phyloP scores from a whole-genome alignment of 2,113 vertebrate species.

The Beaufortia kweichowensis region DNA sequence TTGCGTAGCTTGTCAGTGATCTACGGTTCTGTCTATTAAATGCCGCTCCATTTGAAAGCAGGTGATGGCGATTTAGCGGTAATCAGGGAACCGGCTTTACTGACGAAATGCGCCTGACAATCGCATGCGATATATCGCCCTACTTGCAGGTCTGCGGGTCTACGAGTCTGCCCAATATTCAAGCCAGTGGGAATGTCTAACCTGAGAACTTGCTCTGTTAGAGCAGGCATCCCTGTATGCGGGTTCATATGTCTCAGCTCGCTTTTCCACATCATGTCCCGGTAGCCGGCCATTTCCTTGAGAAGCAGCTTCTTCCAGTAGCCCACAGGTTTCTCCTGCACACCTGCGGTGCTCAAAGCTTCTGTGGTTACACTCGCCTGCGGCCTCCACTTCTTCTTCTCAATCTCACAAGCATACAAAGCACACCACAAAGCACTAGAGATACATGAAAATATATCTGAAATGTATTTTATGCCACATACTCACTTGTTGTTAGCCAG shows the following conservation, averaged over 20 bases:
- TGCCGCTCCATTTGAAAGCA: too few species aligned
- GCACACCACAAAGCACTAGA: slow-evolving; percentile 81
- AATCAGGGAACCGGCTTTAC: too few species aligned
- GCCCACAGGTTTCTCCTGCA: slow-evolving; percentile 64
- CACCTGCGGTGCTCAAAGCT: slow-evolving; percentile 46
- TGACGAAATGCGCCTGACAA: too few species aligned
- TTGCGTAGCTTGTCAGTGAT: too few species aligned
- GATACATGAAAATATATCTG: background rate
- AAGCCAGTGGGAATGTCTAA: slow-evolving; percentile 34
- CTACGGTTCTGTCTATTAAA: too few species aligned
- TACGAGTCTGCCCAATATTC: background rate
- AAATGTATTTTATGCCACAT: background rate
- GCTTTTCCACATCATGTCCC: slow-evolving; percentile 66
- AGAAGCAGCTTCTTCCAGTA: slow-evolving; percentile 85
- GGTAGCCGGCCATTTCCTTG: slow-evolving; percentile 64
- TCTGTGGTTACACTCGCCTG: slow-evolving; percentile 48
- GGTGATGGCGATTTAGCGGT: too few species aligned
- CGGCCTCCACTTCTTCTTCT: slow-evolving; percentile 56
- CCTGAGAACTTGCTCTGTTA: slow-evolving; percentile 76
- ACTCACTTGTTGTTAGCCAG: slow-evolving; percentile 88
- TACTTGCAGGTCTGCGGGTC: too few species aligned
- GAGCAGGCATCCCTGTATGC: slow-evolving; percentile 78
- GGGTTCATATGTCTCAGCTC: slow-evolving; percentile 70
- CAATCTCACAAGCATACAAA: slow-evolving; percentile 68
- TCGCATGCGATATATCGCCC: too few species aligned